Evolutionary conservation across 2,113 vertebrate genomes (phyloP).

Genomic region (Macquaria australasica): DNA sequence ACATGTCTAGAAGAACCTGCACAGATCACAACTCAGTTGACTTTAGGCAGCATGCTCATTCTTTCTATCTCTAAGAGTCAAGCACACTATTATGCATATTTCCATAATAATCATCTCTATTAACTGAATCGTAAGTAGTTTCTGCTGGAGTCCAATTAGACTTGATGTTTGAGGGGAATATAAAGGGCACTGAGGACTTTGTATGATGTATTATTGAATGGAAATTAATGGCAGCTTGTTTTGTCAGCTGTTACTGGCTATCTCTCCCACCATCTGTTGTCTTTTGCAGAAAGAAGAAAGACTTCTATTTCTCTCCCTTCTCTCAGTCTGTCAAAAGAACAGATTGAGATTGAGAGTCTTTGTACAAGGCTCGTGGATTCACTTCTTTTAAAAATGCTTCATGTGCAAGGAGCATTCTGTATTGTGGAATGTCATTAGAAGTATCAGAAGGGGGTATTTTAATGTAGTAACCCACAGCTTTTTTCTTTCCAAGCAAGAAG

Average conservation of each 20-base stretch:
- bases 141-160: constrained; percentile 71
- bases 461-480: constrained; percentile 13
- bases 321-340: constrained; percentile 47
- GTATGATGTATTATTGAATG: constrained; percentile 65
- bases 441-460: constrained; percentile 14
- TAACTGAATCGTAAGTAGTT: constrained; percentile 62
- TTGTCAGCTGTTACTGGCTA: constrained; percentile 66
- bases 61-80: constrained; percentile 38
- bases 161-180: constrained; percentile 59
- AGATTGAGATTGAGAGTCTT: constrained; percentile 49
- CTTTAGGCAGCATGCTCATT: constrained; percentile 7
- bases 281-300: constrained; percentile 52
- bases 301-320: constrained; percentile 32
- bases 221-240: constrained; percentile 72
- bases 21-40: constrained; percentile 5
- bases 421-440: constrained; percentile 14
- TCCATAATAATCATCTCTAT: constrained; percentile 61
- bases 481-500: constrained; percentile 9
- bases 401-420: constrained; percentile 3
- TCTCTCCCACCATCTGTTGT: constrained; percentile 73
- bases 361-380: constrained; percentile 8
- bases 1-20: constrained; percentile 14
- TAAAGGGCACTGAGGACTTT: constrained; percentile 63
- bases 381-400: constrained; percentile 27
- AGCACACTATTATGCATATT: constrained; percentile 54